Evolutionary conservation across 2,113 vertebrate species (phyloP), one percentile per base, ranked within the genome.

Genomic region (Ploceus nigricollis): DNA sequence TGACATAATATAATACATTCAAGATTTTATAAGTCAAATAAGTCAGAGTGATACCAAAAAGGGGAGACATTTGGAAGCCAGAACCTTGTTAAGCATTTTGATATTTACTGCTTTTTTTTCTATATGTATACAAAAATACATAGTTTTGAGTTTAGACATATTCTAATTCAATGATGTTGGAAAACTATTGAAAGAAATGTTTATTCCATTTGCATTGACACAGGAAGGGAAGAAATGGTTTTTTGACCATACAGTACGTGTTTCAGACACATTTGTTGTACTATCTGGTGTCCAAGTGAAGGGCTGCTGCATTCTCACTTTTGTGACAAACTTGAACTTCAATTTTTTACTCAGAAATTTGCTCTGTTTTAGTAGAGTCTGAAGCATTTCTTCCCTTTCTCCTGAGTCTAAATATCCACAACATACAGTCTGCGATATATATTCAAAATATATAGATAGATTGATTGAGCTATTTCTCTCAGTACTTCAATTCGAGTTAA

Each of bases 221-320:
- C 1, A 58, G 16, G 20, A 61, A 45, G 21, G 5, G 21, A 89
- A 79, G 23, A 69, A 71, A 31, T 19, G 1, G 0, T 25, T 57
- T 15, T 12, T 77, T 48, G 10, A 28, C 13, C 11, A 8, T 37
- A 27, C 1, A 14, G 7, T 4, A 20, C 1, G 1, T 5, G 21
- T 57, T 89, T 88, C 17, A 66, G 24, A 75, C 6, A 1, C 12
- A 11, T 68, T 76, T 60, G 2, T 58, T 72, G 7, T 28, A 56
- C 9, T 19, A 25, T 28, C 7, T 60, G 24, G 2, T 44, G 16
- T 45, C 30, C 54, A 72, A 48, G 10, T 0, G 1, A 79, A 76
- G 19, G 18, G 6, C 33, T 68, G 15, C 18, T 87, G 33, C 18
- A 17, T 35, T 54, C 35, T 70, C 42, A 50, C 14, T 60, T 20